Evolutionary conservation across 2,888 invertebrate species (phyloP).

Genomic region (Sinohyriopsis cumingii): DNA sequence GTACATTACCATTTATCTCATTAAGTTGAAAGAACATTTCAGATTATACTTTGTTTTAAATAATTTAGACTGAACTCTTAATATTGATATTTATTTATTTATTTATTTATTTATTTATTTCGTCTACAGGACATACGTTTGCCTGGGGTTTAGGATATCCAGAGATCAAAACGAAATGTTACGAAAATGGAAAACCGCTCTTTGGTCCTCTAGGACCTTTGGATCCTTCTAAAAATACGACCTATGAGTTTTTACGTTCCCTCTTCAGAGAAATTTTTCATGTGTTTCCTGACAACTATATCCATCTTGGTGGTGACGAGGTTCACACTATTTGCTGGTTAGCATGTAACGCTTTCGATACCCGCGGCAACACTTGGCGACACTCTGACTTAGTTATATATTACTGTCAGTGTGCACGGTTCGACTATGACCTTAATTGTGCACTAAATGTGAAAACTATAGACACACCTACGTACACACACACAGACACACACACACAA

Average conservation of each 20-base stretch:
- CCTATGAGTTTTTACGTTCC: slow-evolving; percentile 55
- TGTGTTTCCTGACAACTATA: slow-evolving; percentile 63
- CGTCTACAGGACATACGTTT: slow-evolving; percentile 61
- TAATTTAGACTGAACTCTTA: too few relatives aligned
- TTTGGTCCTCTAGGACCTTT: slow-evolving; percentile 60
- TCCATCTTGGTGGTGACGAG: slow-evolving; percentile 69
- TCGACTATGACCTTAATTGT: too few relatives aligned
- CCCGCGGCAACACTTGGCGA: too few relatives aligned
- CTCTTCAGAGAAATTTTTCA: slow-evolving; percentile 62
- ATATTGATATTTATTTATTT: not conserved
- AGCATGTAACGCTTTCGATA: slow-evolving; percentile 10
- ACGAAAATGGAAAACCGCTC: slow-evolving; percentile 17
- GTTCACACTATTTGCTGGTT: slow-evolving; percentile 66
- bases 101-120: too few relatives aligned
- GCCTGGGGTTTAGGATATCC: slow-evolving; percentile 66
- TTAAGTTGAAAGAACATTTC: too few relatives aligned
- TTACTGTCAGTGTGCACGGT: too few relatives aligned
- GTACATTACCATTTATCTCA: too few relatives aligned
- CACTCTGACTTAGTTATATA: too few relatives aligned
- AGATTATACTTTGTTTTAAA: too few relatives aligned
- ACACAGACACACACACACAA: too few relatives aligned
- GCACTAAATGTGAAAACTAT: too few relatives aligned
- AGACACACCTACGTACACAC: too few relatives aligned
- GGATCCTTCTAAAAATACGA: slow-evolving; percentile 57
- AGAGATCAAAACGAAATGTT: slow-evolving; percentile 63